Percentiles rank a stretch among this genome's conserved stretches.
Conservation (phyloP, 1,140 invertebrate genomes). For the Drosophila oshimai region DNA sequence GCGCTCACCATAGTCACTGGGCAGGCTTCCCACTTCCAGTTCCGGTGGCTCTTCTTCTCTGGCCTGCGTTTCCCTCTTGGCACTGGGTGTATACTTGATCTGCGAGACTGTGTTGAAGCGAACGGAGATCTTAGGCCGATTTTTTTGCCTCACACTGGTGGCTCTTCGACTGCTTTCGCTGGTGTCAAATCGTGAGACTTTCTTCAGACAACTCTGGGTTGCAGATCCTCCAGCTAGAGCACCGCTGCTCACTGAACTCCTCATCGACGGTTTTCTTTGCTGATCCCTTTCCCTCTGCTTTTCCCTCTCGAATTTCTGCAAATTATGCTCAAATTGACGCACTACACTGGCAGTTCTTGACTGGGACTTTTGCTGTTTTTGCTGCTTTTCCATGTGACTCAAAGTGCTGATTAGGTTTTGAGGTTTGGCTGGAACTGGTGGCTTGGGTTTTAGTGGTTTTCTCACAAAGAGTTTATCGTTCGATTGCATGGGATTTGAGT, state of each 20-base stretch:
- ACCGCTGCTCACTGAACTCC: constrained; percentile 69
- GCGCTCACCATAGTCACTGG: constrained; percentile 82
- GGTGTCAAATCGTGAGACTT: constrained; percentile 76
- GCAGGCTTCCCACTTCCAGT: constrained; percentile 59
- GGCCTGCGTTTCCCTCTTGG: constrained; percentile 39
- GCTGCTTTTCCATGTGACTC: constrained; percentile 56
- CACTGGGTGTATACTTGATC: constrained; percentile 77
- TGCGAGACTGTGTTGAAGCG: constrained; percentile 83
- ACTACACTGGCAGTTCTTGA: constrained; percentile 78
- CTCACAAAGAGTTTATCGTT: constrained; percentile 53
- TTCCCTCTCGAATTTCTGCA: constrained; percentile 83
- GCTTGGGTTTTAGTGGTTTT: constrained; percentile 66
- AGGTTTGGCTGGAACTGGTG: constrained; percentile 70
- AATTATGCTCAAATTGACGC: constrained; percentile 83
- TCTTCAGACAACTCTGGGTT: constrained; percentile 75
- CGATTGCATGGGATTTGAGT: constrained; percentile 71
- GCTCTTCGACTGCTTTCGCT: constrained; percentile 70
- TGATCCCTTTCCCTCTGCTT: constrained; percentile 71
- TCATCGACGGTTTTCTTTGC: constrained; percentile 49
- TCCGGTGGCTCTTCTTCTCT: background rate
- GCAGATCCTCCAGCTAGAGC: constrained; percentile 48
- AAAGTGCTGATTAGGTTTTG: constrained; percentile 73
- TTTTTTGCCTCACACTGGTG: constrained; percentile 72
- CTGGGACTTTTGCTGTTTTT: constrained; percentile 24
- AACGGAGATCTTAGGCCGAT: constrained; percentile 82